A percentile compares a stretch with the other conserved stretches of the same genome.
Conservation (phyloP, 2,888 invertebrate species). For the Xylota sylvarum region DNA sequence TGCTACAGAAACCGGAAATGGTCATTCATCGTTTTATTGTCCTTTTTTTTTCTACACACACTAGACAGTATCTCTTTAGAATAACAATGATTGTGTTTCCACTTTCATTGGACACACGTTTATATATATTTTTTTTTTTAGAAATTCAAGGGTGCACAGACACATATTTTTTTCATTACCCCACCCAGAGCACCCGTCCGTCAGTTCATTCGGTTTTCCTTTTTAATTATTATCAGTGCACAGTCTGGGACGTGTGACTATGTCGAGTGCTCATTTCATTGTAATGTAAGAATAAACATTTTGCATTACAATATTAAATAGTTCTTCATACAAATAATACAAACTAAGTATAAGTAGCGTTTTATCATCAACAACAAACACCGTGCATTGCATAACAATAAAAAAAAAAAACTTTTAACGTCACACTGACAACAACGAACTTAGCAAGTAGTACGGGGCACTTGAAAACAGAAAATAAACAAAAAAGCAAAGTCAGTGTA, state of each 20-base stretch:
- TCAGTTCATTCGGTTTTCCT: not conserved
- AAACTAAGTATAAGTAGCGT: conserved; percentile 39
- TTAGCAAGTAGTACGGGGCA: not conserved
- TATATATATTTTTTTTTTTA: not conserved
- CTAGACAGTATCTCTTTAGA: conserved; percentile 24
- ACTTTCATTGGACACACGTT: conserved; percentile 30
- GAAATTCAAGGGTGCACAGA: conserved; percentile 33
- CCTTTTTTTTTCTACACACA: conserved; percentile 14
- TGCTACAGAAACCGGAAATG: conserved; percentile 46
- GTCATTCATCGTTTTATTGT: conserved; percentile 62
- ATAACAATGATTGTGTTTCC: conserved; percentile 41
- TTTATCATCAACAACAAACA: conserved; percentile 55
- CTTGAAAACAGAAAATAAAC: conserved; percentile 56
- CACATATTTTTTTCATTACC: not conserved
- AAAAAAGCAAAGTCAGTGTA: conserved; percentile 31
- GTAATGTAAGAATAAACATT: conserved; percentile 30
- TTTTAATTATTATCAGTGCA: conserved; percentile 34
- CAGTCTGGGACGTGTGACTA: conserved; percentile 60
- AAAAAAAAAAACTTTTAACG: conserved; percentile 14
- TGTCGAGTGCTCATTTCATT: conserved; percentile 40
- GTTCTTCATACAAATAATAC: conserved; percentile 33
- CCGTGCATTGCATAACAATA: conserved; percentile 65
- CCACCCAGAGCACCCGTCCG: not conserved
- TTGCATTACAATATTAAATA: conserved; percentile 11
- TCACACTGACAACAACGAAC: conserved; percentile 27